These are phyloP conservation scores for Parazoanthus atlanticus DNA, from an alignment of 92 coral and sea anemone species.

Conservation along the genomic window DNA sequence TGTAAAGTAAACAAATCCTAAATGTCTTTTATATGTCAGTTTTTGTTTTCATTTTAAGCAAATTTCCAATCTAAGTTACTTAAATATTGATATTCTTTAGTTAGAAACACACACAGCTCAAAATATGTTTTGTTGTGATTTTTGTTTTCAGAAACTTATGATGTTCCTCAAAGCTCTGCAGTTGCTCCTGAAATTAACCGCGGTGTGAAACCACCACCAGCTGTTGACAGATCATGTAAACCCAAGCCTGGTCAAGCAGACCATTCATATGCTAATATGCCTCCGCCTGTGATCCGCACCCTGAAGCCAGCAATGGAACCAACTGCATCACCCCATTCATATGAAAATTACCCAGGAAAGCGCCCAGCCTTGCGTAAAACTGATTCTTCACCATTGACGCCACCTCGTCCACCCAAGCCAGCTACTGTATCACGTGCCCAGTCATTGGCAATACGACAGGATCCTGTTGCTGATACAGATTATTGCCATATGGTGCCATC, in stretches of 20 bases:
- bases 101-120: too few relatives aligned
- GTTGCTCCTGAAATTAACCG: slow-evolving; percentile 65
- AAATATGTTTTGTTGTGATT: not conserved
- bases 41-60: not conserved
- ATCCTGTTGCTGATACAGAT: slow-evolving; percentile 36
- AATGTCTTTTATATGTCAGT: not conserved
- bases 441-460: slow-evolving; percentile 15
- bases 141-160: not conserved
- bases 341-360: slow-evolving; percentile 48
- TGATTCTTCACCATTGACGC: slow-evolving; percentile 47
- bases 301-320: slow-evolving; percentile 55
- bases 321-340: slow-evolving; percentile 38
- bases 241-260: slow-evolving; percentile 50
- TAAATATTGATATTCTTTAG: not conserved
- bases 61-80: too few relatives aligned
- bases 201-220: slow-evolving; percentile 73
- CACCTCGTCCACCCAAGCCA: slow-evolving; percentile 32
- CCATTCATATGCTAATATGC: slow-evolving; percentile 74
- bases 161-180: not conserved
- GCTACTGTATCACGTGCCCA: slow-evolving; percentile 28
- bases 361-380: slow-evolving; percentile 24
- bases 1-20: too few relatives aligned
- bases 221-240: slow-evolving; percentile 63
- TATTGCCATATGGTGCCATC: slow-evolving; percentile 76
- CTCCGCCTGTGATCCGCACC: slow-evolving; percentile 73